These are phyloP conservation scores for Volucella bombylans DNA, from an alignment of 2,888 invertebrate genomes.

Conservation along the genomic window DNA sequence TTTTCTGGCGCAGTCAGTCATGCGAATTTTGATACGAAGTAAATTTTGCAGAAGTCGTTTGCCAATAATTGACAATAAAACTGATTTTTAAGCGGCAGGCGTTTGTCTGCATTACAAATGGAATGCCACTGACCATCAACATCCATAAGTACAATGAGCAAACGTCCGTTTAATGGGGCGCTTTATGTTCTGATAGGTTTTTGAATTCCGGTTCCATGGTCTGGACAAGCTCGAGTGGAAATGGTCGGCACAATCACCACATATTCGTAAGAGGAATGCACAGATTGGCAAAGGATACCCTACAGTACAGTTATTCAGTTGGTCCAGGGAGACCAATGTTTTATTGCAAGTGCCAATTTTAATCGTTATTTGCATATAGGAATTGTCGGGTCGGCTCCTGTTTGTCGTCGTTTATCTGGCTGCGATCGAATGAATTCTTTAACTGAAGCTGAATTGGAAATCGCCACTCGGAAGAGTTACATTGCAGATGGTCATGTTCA, in stretches of 20 bases:
- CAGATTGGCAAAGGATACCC: slow-evolving; percentile 20
- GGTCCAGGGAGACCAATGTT: slow-evolving; percentile 58
- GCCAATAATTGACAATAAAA: slow-evolving; percentile 75
- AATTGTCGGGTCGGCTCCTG: slow-evolving; percentile 45
- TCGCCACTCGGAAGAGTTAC: slow-evolving; percentile 56
- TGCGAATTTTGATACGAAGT: slow-evolving; percentile 68
- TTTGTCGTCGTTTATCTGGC: slow-evolving; percentile 63
- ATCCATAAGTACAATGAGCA: slow-evolving; percentile 75
- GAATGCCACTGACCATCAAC: slow-evolving; percentile 68
- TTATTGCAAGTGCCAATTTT: slow-evolving; percentile 70
- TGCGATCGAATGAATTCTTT: slow-evolving; percentile 63
- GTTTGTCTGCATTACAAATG: slow-evolving; percentile 56
- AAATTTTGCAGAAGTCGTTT: slow-evolving; percentile 76
- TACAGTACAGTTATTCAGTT: slow-evolving; percentile 4
- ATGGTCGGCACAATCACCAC: slow-evolving; percentile 40
- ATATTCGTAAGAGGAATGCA: slow-evolving; percentile 32
- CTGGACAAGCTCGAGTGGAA: slow-evolving; percentile 62
- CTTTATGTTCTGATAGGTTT: slow-evolving; percentile 74
- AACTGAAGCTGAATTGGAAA: slow-evolving; percentile 31
- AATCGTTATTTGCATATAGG: slow-evolving; percentile 71
- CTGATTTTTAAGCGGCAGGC: slow-evolving; percentile 58
- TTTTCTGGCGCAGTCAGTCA: slow-evolving; percentile 15
- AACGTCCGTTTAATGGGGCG: slow-evolving; percentile 76
- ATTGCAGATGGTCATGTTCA: slow-evolving; percentile 58
- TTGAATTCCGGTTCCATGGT: slow-evolving; percentile 68